phyloP scores from a whole-genome alignment of 2,113 vertebrate species.

The Tyrannus savana region DNA sequence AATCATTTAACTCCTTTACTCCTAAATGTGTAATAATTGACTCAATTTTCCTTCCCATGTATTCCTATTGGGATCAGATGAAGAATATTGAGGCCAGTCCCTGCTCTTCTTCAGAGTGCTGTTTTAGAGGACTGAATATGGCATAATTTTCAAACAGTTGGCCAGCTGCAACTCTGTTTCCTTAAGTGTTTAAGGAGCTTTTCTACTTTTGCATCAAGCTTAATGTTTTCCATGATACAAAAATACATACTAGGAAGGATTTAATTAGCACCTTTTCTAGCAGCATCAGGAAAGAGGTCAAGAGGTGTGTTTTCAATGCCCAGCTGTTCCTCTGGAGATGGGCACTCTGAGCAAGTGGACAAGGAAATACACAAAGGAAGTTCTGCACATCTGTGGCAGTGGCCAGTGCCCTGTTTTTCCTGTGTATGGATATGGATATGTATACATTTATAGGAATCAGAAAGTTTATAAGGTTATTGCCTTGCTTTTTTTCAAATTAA shows the following conservation, averaged over 20 bases:
- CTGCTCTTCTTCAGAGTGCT: not conserved
- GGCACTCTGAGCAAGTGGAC: not conserved
- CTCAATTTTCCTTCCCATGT: not conserved
- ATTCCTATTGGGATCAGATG: not conserved
- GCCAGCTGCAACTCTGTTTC: not conserved
- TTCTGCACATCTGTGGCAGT: not conserved
- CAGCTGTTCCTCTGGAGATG: not conserved
- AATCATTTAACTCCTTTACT: not conserved
- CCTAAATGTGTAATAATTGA: not conserved
- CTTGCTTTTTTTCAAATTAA: not conserved
- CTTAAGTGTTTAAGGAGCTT: not conserved
- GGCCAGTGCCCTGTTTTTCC: not conserved
- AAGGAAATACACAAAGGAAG: not conserved
- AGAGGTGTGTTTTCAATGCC: not conserved
- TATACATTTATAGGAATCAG: not conserved
- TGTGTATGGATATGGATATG: not conserved
- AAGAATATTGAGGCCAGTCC: not conserved
- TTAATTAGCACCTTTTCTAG: not conserved
- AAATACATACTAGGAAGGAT: not conserved
- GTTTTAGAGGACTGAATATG: not conserved
- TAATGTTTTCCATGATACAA: not conserved
- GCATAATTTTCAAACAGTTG: not conserved
- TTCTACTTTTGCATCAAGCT: not conserved
- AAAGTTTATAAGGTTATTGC: not conserved
- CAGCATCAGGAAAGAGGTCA: not conserved